Evolutionary conservation across 2,797 vertebrate species (phyloP), one percentile per base, ranked within the genome.

Genomic region (Hydrophis major): DNA sequence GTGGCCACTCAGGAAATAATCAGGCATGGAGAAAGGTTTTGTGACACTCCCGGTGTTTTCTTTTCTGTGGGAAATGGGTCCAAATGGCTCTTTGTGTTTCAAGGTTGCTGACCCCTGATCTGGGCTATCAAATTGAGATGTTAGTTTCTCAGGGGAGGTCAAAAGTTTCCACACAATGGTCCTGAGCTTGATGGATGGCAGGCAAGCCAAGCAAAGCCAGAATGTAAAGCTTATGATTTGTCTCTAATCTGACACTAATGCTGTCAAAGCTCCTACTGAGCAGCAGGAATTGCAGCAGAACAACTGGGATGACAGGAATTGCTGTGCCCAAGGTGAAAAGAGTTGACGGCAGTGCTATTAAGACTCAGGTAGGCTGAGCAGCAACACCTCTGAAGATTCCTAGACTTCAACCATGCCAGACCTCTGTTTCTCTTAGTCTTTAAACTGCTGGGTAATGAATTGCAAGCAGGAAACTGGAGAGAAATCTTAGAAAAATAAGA

Each of bases 241-340:
- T 91, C 10, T 61, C 78, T 94, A 59, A 14, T 69, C 14, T 91
- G 69, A 78, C 57, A 57, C 57, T 83, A 66, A 92, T 57, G 27
- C 37, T 86, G 92, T 92, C 87, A 92, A 92, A 94, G 61, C 27
- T 88, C 47, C 6, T 66, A 92, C 66, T 91, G 69, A 88, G 78
- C 11, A 60, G 37, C 37, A 37, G 18, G 55, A 28, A 87, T 50
- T 0, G 0, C 42, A 92, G 28, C 37, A 18, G 83, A 94, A 94
- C 92, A 69, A 92, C 8, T 0, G 0, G 20, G 16, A 37, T 78
- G 61, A 37, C 42, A 86, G 87, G n/a, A 60, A 88, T 90, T 83
- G 63, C 88, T 32, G 88, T 94, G 92, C 86, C 78, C 50, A 55
- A 86, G 42, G 50, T 20, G 10, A 92, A 78, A 92, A 93, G 89